Base-by-base conservation (phyloP, 2,113 vertebrate species). In the Cololabis saira region DNA sequence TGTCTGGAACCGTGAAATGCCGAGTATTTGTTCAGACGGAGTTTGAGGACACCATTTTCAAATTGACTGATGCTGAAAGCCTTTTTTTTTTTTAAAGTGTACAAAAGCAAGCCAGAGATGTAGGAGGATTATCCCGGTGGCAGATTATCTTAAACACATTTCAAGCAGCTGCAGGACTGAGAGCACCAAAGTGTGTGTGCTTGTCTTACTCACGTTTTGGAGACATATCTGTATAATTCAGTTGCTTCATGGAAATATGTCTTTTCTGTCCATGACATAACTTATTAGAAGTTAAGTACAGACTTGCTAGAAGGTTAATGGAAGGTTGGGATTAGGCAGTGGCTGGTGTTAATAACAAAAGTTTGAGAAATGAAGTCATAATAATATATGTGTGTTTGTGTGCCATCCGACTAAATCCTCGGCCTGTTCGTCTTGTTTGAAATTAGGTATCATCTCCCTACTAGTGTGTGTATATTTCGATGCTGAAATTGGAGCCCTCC, bases 371-470 rank as follows among this genome's bases (percentile, higher is more conserved):
- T 37, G 5, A 37, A 37, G 33, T 37, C 6, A n/a, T n/a, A n/a
- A n/a, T n/a, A n/a, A n/a, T n/a, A n/a, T n/a, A n/a, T n/a, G n/a
- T n/a, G n/a, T n/a, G n/a, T n/a, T n/a, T n/a, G n/a, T n/a, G n/a
- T n/a, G n/a, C n/a, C n/a, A n/a, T n/a, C n/a, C n/a, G n/a, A n/a
- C n/a, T n/a, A 65, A 81, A 77, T 90, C 80, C 80, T 83, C 74
- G 50, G 81, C 76, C 73, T 79, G 70, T 71, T 83, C 61, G 76
- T 80, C 67, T 82, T 70, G 78, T 85, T 19, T 66, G 58, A 71
- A 58, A 82, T 72, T 81, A 87, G 78, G 75, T 79, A 80, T 55
- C 67, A 43, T 80, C 61, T 45, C 68, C 54, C 22, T 82, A 49
- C 87, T 74, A 79, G 66, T 61, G 48, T 64, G 40, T 68, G 14